A percentile compares a stretch with the other conserved stretches of the same genome.
phyloP scores from a whole-genome alignment of 2,113 vertebrate species.

The Cyphomyrus discorhynchus region DNA sequence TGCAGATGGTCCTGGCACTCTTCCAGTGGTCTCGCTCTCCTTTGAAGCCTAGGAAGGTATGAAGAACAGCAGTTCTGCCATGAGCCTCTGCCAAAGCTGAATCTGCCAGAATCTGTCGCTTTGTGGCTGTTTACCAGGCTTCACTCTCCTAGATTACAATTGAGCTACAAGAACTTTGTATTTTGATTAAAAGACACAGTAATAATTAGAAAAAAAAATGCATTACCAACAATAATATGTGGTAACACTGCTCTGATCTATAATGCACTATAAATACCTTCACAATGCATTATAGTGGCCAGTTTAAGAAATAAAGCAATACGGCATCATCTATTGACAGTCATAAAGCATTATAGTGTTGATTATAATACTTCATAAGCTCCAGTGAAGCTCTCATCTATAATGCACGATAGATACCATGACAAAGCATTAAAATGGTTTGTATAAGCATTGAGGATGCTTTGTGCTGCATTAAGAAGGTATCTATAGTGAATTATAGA shows the following conservation, averaged over 20 bases:
- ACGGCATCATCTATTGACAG: too few relatives aligned
- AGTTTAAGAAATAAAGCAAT: background rate
- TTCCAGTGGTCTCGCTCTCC: slow-evolving; percentile 93
- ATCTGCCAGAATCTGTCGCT: background rate
- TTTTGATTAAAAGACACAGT: background rate
- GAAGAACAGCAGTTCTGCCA: background rate
- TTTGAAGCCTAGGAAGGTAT: slow-evolving; percentile 75
- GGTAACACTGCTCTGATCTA: background rate
- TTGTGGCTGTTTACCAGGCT: background rate
- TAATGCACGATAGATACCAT: background rate
- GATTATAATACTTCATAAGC: background rate
- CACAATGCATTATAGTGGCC: background rate
- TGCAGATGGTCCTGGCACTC: slow-evolving; percentile 84
- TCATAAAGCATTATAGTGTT: background rate
- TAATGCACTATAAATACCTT: background rate
- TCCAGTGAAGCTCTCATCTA: background rate
- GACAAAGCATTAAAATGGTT: too few relatives aligned
- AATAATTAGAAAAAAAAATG: background rate
- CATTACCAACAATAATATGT: background rate
- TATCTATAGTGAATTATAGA: background rate
- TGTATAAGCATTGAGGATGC: background rate
- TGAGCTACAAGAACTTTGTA: background rate
- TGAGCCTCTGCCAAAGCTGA: background rate
- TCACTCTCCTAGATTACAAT: background rate
- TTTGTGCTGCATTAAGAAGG: too few relatives aligned